Percentiles rank a stretch among this genome's conserved stretches.
Evolutionary conservation across 2,113 vertebrate genomes (phyloP).

Genomic region (Podilymbus podiceps): DNA sequence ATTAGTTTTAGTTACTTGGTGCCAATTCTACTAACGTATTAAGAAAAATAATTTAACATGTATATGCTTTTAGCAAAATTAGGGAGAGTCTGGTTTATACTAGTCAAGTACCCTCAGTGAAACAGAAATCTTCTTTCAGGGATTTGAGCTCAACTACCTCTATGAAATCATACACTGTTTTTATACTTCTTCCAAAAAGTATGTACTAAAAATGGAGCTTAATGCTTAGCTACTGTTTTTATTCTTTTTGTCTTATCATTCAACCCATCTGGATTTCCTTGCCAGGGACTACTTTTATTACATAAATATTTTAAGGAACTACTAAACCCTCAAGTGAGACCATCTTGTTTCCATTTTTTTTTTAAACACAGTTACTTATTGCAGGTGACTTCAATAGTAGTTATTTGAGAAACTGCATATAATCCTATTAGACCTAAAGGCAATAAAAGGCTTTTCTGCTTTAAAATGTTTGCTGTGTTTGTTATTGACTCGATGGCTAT

Average conservation of each 20-base stretch:
- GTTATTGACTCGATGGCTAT: not conserved
- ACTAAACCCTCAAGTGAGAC: not conserved
- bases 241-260: not conserved
- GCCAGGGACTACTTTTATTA: not conserved
- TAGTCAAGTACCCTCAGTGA: not conserved
- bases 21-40: not conserved
- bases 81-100: not conserved
- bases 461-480: not conserved
- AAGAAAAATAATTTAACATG: not conserved
- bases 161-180: not conserved
- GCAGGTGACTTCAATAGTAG: not conserved
- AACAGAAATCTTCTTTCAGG: not conserved
- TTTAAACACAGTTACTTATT: not conserved
- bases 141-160: not conserved
- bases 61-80: not conserved
- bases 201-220: not conserved
- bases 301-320: not conserved
- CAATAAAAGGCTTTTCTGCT: not conserved
- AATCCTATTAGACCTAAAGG: not conserved
- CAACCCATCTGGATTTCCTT: not conserved
- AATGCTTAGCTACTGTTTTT: not conserved
- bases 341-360: slow-evolving; percentile 4
- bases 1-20: not conserved
- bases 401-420: not conserved
- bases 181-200: not conserved